These are phyloP conservation scores for Oryzias sinensis DNA, from an alignment of 2,797 vertebrate species.

Conservation along the genomic window DNA sequence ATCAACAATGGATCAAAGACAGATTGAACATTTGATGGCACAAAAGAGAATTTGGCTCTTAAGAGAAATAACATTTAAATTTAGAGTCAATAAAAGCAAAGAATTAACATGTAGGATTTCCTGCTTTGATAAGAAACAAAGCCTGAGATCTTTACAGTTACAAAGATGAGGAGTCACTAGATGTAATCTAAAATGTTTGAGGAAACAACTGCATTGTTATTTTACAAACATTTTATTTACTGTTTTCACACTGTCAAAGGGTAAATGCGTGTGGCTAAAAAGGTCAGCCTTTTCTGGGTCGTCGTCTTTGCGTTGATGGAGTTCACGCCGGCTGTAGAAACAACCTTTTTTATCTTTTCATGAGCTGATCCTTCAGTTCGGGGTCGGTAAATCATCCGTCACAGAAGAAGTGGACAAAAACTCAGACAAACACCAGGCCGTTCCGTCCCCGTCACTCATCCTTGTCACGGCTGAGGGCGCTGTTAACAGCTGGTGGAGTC, in stretches of 20 bases:
- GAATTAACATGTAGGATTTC: slow-evolving; percentile 5
- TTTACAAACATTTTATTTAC: neutral
- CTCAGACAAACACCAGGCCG: slow-evolving; percentile 9
- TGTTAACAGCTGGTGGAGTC: slow-evolving; percentile 67
- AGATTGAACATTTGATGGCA: slow-evolving; percentile 18
- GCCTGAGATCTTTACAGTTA: neutral
- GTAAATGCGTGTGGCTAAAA: slow-evolving; percentile 24
- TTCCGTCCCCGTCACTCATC: slow-evolving; percentile 57
- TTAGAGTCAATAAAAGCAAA: too few species aligned
- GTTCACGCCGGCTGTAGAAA: slow-evolving; percentile 25
- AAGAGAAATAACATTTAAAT: neutral
- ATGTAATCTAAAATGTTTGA: slow-evolving; percentile 11
- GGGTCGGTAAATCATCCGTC: slow-evolving; percentile 2
- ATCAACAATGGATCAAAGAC: slow-evolving; percentile 8
- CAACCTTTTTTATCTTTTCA: slow-evolving; percentile 19
- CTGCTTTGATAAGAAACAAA: slow-evolving; percentile 4
- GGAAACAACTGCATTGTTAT: neutral
- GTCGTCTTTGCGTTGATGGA: slow-evolving; percentile 26
- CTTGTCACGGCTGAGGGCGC: slow-evolving; percentile 65
- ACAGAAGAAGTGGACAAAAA: slow-evolving; percentile 10
- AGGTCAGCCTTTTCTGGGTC: slow-evolving; percentile 35
- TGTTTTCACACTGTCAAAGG: slow-evolving; percentile 4
- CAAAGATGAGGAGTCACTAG: slow-evolving; percentile 12
- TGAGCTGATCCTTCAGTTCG: slow-evolving; percentile 20
- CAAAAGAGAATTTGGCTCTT: neutral